phyloP scores from a whole-genome alignment of 1,140 invertebrate genomes.

The Nasonia longicornis region DNA sequence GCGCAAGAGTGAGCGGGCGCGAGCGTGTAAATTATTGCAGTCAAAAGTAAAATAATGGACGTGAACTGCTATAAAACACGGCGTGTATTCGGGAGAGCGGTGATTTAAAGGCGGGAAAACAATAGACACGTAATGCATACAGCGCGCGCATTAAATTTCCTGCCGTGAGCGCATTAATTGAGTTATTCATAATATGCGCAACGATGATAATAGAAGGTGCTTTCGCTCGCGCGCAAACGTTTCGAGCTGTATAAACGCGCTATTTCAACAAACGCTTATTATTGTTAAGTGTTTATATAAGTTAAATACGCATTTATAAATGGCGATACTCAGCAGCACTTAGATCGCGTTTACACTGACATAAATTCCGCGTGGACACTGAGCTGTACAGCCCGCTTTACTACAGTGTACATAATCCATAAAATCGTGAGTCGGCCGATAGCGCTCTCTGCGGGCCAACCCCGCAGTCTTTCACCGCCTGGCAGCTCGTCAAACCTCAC shows the following conservation, averaged over 20 bases:
- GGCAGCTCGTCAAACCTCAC: no score
- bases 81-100: neutral
- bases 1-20: no score
- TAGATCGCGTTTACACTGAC: no score
- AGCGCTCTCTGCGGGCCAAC: neutral
- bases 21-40: conserved; percentile 10
- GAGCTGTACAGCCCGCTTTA: neutral
- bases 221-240: no score
- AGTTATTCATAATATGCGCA: neutral
- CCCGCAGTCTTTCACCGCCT: neutral
- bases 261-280: neutral
- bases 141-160: neutral
- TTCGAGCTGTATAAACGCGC: neutral
- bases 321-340: no score
- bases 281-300: neutral
- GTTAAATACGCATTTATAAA: no score
- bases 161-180: neutral
- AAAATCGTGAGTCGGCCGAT: neutral
- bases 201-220: neutral
- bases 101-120: conserved; percentile 14
- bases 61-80: conserved; percentile 14
- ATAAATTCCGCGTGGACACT: neutral
- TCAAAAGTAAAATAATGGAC: neutral
- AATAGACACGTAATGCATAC: conserved; percentile 4
- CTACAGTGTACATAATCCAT: neutral